Evolutionary conservation across 2,113 vertebrate genomes (phyloP), one percentile per base, ranked within the genome.

Genomic region (Phaethon lepturus): DNA sequence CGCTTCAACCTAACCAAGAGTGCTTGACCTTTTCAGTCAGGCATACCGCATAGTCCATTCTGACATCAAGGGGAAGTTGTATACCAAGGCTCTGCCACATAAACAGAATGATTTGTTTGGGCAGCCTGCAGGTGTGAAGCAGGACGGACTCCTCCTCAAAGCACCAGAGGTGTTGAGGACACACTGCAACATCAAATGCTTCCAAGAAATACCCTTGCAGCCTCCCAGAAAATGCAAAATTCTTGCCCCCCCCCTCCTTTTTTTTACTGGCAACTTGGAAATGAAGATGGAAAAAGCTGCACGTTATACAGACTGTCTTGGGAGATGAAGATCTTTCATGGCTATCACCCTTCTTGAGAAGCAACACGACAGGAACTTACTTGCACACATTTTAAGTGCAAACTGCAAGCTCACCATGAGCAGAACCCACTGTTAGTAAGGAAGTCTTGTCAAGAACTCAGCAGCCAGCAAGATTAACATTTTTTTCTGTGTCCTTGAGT

Each of bases 11-110:
- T 50, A 40, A 87, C 55, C 56, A 89, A 79, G 60, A 49, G 72
- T 11, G 64, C 83, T 17, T 77, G 89, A 96, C 77, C 90, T 95
- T 78, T 94, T 68, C 85, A 85, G 87, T 42, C 71, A 82, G 71
- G 53, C 89, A 89, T 86, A 73, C 89, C 87, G 74, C 73, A 63
- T 26, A 87, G 62, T 45, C 33, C 2, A 13, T 35, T 85, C 40
- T 75, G 95, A 89, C 95, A 93, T 88, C 87, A 94, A 91, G 66
- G 69, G 73, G 53, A 93, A 82, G 56, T 3, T 73, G 73, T 69
- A 80, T 31, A 89, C 86, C 56, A 79, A 84, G 45, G 69, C 77
- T 62, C 62, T 75, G 84, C 35, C 74, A 72, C 71, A 75, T 55
- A 67, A 91, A 87, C 44, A 53, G 18, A 67, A 95, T 55, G 59